phyloP scores from a whole-genome alignment of 2,797 vertebrate genomes.

The Poecilia wingei region DNA sequence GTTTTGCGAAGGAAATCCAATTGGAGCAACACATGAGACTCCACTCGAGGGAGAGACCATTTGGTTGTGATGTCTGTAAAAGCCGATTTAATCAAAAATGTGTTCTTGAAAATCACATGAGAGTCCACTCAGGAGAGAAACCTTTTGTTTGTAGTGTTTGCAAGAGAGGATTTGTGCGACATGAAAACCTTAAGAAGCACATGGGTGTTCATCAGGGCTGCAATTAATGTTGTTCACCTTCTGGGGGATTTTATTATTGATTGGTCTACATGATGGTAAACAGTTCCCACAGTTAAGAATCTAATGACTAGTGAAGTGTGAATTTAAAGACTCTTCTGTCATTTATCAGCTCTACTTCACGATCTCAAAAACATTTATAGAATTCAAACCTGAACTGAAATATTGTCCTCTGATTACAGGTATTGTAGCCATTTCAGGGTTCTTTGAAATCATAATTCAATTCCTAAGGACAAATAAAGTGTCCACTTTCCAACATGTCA shows the following conservation, averaged over 20 bases:
- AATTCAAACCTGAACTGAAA: neutral
- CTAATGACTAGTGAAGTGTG: neutral
- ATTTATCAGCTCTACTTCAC: neutral
- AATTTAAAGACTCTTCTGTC: neutral
- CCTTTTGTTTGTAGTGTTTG: constrained; percentile 1
- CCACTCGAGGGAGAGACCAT: neutral
- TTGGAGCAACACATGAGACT: neutral
- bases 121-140: neutral
- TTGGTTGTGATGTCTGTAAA: neutral
- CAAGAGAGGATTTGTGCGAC: neutral
- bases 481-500: no score
- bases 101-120: constrained; percentile 6
- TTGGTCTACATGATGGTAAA: no score
- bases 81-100: constrained; percentile 2
- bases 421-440: no score
- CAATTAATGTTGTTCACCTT: neutral
- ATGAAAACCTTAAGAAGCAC: neutral
- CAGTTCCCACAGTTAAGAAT: no score
- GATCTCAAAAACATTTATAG: neutral
- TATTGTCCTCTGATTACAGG: neutral
- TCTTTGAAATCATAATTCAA: no score
- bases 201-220: neutral
- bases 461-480: no score
- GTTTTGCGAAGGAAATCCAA: neutral
- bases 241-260: no score